phyloP scores from a whole-genome alignment of 1,140 invertebrate genomes.

The Drosophila mojavensis region DNA sequence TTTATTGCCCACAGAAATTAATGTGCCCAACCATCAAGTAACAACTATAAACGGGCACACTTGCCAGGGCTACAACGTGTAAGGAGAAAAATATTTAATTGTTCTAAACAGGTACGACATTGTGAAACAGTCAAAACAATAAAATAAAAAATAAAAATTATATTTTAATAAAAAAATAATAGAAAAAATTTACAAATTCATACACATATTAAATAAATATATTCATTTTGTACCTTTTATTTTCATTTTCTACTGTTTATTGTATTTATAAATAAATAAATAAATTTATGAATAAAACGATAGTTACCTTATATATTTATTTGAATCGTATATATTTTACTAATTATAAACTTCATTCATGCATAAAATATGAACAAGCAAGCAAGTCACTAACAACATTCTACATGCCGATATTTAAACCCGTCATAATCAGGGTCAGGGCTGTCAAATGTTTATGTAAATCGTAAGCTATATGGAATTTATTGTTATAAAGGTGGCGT shows the following conservation, averaged over 20 bases:
- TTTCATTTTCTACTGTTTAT: background rate
- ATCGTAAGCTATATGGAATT: background rate
- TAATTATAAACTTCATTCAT: background rate
- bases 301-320: background rate
- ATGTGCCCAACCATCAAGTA: slow-evolving; percentile 16
- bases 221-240: background rate
- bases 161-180: background rate
- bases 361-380: background rate
- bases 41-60: background rate
- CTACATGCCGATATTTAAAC: background rate
- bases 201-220: background rate
- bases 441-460: slow-evolving; percentile 9
- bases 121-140: no score
- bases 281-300: background rate
- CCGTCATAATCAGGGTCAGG: slow-evolving; percentile 5
- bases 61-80: background rate
- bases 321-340: background rate
- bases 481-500: slow-evolving; percentile 4
- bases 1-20: slow-evolving; percentile 34
- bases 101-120: no score
- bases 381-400: background rate
- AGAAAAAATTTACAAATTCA: background rate
- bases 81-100: no score
- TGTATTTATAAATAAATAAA: background rate
- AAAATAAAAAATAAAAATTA: no score